Base-by-base conservation (phyloP, 2,888 invertebrate species). In the Thecocarcelia acutangulata region DNA sequence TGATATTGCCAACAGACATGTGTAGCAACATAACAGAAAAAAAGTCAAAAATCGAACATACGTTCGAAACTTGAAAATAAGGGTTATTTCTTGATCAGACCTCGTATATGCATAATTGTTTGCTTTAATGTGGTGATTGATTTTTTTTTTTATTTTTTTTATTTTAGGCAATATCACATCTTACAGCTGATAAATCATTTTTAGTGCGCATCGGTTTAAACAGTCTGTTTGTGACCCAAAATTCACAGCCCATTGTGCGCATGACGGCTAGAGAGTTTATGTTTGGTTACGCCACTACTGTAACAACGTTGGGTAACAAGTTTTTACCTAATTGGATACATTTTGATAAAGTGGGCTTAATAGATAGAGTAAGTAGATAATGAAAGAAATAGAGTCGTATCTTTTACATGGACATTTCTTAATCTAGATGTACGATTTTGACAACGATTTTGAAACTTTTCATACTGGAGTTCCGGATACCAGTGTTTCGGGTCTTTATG, bases 191-290 rank as follows among this genome's bases (percentile, higher is more conserved):
- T 48, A 92, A 94, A 69, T 93, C 93, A 1, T 92, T 93, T 81
- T 91, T 96, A 84, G 93, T 94, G 0, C 92, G 94, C 5, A 91
- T 95, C 83, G 95, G 94, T 0, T 90, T 97, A 11, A 96, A 96
- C 89, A 90, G 94, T 50, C 87, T 97, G 2, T 94, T 97, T 63
- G 88, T 92, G 1, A 92, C 94, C 73, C 94, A 95, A 0, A 92
- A 94, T 42, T 92, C 94, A 3, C 91, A 93, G 84, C 96, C 97
- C 0, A 91, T 97, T 19, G 94, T 95, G 3, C 91, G 93, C 87
- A 96, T 96, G 94, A 96, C 96, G 0, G 97, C 97, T 0, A 93
- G 91, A 81, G 96, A 97, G 89, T 96, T 97, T 89, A 96, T 97
- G 96, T 97, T 97, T 91, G 97, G 97, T 0, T 96, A 96, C 91